Conservation (phyloP, 2,888 invertebrate genomes). For the Periphyllus acericola region DNA sequence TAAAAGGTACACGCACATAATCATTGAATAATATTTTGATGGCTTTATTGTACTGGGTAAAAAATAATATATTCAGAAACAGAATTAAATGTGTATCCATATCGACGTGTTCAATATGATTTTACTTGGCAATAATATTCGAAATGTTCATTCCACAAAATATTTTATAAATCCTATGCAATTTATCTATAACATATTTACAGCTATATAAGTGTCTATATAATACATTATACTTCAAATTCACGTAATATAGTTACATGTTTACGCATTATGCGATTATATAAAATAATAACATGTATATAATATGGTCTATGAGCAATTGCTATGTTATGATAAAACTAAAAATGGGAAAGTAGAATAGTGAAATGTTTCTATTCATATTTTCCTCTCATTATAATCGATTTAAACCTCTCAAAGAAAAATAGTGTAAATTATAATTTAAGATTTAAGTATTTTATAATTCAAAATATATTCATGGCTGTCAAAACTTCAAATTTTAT, state of each 20-base stretch:
- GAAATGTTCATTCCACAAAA: no score
- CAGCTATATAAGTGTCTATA: background rate
- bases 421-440: background rate
- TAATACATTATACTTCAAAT: background rate
- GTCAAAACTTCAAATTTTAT: no score
- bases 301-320: background rate
- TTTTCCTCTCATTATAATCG: background rate
- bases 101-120: no score
- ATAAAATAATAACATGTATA: background rate
- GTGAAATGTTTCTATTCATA: background rate
- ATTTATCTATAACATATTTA: background rate
- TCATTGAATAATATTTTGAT: no score
- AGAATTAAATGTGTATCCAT: no score
- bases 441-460: slow-evolving; percentile 4
- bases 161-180: no score
- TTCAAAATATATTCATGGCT: no score
- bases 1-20: no score
- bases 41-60: no score
- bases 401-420: background rate
- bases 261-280: background rate
- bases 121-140: no score
- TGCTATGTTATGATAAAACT: slow-evolving; percentile 1
- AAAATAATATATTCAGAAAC: no score
- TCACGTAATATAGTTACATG: slow-evolving; percentile 8
- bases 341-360: slow-evolving; percentile 36